A percentile compares a stretch with the other conserved stretches of the same genome.
phyloP scores from a whole-genome alignment of 2,113 vertebrate species.

The Morphnarchus princeps region DNA sequence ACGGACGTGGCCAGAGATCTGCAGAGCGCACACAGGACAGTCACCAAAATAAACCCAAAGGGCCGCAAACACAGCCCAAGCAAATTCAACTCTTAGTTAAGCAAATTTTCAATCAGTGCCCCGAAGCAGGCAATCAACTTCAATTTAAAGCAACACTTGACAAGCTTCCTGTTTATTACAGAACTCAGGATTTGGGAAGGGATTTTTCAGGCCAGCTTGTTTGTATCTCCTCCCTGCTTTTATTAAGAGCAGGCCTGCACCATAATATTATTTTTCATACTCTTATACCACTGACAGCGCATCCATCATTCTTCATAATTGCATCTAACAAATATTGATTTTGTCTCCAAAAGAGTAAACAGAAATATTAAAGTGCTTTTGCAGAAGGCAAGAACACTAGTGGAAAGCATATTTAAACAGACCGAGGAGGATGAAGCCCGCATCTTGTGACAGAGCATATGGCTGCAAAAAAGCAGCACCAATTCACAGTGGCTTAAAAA shows the following conservation, averaged over 20 bases:
- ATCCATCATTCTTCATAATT: constrained; percentile 57
- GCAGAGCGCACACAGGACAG: neutral
- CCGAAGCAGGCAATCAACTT: neutral
- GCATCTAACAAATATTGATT: constrained; percentile 50
- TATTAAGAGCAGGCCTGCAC: neutral
- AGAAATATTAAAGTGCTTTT: constrained; percentile 22
- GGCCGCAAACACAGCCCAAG: neutral
- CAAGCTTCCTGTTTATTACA: neutral
- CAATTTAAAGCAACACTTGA: neutral
- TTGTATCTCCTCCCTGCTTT: neutral
- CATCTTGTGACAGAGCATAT: neutral
- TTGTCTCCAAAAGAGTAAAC: constrained; percentile 37
- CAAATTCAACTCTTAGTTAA: neutral
- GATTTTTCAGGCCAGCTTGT: neutral
- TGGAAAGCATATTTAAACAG: neutral
- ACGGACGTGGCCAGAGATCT: fast-evolving
- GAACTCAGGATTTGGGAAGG: neutral
- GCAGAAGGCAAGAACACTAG: neutral
- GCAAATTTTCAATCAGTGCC: neutral
- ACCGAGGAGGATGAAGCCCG: neutral
- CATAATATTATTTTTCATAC: neutral
- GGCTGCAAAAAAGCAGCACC: neutral
- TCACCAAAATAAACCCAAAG: neutral
- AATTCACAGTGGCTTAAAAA: neutral
- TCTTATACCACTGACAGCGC: neutral